Percentiles rank a stretch among this genome's conserved stretches.
Evolutionary conservation across 2,888 invertebrate genomes (phyloP).

Genomic region (Torymus aiolomorphi): DNA sequence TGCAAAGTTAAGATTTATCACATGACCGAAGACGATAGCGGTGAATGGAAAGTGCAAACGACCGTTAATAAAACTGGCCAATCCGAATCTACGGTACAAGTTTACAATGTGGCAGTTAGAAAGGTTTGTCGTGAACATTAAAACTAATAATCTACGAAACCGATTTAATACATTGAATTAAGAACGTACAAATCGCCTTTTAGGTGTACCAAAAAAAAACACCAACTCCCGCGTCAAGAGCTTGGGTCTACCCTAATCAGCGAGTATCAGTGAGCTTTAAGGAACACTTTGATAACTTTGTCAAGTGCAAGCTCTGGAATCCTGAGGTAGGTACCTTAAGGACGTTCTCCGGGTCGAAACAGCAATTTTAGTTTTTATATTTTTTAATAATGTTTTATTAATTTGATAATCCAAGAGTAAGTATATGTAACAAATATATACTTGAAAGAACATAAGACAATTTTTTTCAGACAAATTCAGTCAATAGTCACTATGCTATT

Average conservation of each 20-base stretch:
- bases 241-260: constrained; percentile 24
- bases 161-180: neutral
- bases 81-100: no score
- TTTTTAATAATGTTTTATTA: no score
- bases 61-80: neutral
- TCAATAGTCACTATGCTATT: no score
- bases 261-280: constrained; percentile 28
- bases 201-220: constrained; percentile 24
- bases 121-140: constrained; percentile 18
- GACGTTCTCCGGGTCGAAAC: no score
- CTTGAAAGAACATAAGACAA: no score
- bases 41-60: constrained; percentile 30
- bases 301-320: constrained; percentile 27
- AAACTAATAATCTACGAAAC: neutral
- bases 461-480: no score
- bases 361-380: no score
- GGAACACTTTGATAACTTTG: constrained; percentile 35
- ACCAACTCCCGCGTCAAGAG: neutral
- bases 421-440: no score
- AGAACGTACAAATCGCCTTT: neutral
- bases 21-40: constrained; percentile 21
- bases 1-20: constrained; percentile 12
- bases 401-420: no score
- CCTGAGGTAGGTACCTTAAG: constrained; percentile 37
- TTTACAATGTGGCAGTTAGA: constrained; percentile 40